Evolutionary conservation across 2,888 invertebrate species (phyloP), one percentile per base, ranked within the genome.

Genomic region (Drosophila buzzatii): DNA sequence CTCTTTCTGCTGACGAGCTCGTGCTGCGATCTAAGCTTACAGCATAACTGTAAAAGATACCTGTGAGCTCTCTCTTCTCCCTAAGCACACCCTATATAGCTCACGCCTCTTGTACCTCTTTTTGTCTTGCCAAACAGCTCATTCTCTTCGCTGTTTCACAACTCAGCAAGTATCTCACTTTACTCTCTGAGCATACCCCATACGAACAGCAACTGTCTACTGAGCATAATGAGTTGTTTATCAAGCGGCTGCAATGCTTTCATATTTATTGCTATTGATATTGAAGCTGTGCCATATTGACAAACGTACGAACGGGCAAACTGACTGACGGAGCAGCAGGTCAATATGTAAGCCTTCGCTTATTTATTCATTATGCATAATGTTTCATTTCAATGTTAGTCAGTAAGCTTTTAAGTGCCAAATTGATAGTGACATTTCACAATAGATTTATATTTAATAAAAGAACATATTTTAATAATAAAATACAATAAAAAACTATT

Each of bases 141-240:
- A 27, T 27, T 27, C 27, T 23, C 1, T 14, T 23, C 44, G 14
- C 44, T 3, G 12, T 20, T 14, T 45, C 9, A 0, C 23, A 2
- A 10, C 31, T 7, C 20, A 12, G 23, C 1, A 7, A 45, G 1
- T 20, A 44, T 10, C 16, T 23, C 44, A 52, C 12, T 53, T 20
- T 9, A 2, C 53, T 23, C 37, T 2, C 3, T 6, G 14, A 23
- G 37, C 53, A 53, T 53, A 53, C 53, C 37, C 23, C 53, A 35
- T 6, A 39, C 14, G 35, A 1, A n/a, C 37, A 10, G 1, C 2
- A 0, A 7, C 49, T 33, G 31, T 31, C 23, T 42, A 23, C 27
- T 27, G 45, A 39, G 66, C 53, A 67, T 67, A 83, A 83, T 81
- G 84, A 83, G 83, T 81, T 81, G 84, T 83, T 81, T 81, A 83